Evolutionary conservation across 2,113 vertebrate genomes (phyloP), one percentile per base, ranked within the genome.

Genomic region (Aspidoscelis tigris): DNA sequence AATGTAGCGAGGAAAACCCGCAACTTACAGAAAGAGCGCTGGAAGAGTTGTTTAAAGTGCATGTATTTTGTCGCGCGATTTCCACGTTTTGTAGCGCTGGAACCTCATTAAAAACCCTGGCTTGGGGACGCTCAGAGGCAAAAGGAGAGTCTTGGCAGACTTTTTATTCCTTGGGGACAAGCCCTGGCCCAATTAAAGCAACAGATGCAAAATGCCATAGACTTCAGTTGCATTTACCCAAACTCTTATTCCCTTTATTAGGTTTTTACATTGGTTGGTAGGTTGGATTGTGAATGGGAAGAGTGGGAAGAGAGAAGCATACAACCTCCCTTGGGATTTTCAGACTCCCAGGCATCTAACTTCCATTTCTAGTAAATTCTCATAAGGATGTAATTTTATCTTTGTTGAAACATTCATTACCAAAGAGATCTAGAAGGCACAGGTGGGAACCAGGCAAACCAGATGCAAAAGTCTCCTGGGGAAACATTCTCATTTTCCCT

Each of bases 311-410:
- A 61, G 58, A 61, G 58, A 18, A 61, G 18, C 10, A 41, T 18
- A 55, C 5, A 24, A 11, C 22, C 33, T 55, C 20, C 43, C n/a
- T 76, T 78, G 11, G 66, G 68, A 3, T 9, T 3, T 24, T 72
- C 68, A 39, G 22, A 41, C 39, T 50, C 53, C 76, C 20, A 71
- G 64, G 11, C 22, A 24, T 44, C 26, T 7, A 50, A 4, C 64
- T 44, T 72, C 16, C 14, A 3, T 70, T 58, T 24, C 24, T 22
- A 43, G 58, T 7, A 78, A 77, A 50, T n/a, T 73, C 69, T 64
- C 50, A 12, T 44, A 84, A 64, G n/a, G 21, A 5, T 81, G 73
- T 76, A 71, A 76, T 70, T 26, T 26, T 58, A 84, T 39, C 83
- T 44, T 65, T 68, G 76, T 39, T 66, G 22, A n/a, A 82, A 77